Conservation (phyloP, 1,140 invertebrate genomes). For the Caenorhabditis latens region DNA sequence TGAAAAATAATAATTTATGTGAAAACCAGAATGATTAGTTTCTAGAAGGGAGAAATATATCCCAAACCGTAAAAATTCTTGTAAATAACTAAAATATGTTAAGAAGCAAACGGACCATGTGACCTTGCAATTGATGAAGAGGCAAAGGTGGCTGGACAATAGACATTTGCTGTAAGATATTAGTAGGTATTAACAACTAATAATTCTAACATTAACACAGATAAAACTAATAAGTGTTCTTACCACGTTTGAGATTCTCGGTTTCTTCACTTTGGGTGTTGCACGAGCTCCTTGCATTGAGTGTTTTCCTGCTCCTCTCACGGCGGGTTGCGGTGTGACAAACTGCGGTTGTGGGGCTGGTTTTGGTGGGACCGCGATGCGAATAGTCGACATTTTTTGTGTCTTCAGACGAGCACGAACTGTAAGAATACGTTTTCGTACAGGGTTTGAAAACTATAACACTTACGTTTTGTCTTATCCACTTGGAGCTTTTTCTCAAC, state of each 20-base stretch:
- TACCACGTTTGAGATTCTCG: constrained; percentile 16
- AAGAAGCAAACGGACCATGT: constrained; percentile 31
- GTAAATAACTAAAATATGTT: too few relatives aligned
- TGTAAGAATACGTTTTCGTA: neutral
- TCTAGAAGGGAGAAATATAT: too few relatives aligned
- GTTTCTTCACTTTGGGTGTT: neutral
- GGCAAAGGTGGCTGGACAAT: constrained; percentile 43
- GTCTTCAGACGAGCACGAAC: neutral
- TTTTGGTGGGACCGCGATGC: constrained; percentile 4
- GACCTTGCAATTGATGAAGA: constrained; percentile 35
- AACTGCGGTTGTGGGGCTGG: neutral
- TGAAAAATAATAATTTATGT: neutral
- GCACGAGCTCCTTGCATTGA: neutral
- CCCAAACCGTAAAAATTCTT: too few relatives aligned
- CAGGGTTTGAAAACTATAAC: neutral
- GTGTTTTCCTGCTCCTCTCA: neutral
- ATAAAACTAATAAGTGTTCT: neutral
- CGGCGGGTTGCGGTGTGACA: neutral
- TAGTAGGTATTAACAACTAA: neutral
- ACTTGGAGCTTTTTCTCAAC: neutral
- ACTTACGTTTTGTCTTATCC: neutral
- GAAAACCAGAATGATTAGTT: too few relatives aligned
- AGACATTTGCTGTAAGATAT: constrained; percentile 54
- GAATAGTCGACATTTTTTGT: neutral
- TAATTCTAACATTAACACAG: neutral